phyloP scores from a whole-genome alignment of 2,113 vertebrate genomes.

The Sceloporus undulatus region DNA sequence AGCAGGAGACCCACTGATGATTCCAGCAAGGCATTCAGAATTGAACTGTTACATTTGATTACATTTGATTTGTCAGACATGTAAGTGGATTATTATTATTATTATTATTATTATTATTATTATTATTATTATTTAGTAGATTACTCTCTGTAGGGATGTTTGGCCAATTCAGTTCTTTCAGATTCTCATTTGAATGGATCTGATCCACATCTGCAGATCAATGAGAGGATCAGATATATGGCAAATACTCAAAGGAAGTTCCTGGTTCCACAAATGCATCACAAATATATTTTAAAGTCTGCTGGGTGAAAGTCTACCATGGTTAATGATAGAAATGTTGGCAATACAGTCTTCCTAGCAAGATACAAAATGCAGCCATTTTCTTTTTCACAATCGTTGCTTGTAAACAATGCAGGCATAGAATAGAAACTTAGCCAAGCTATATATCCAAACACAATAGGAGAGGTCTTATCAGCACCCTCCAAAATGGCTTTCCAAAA shows the following conservation, averaged over 20 bases:
- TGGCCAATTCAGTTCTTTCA: not conserved
- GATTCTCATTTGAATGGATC: not conserved
- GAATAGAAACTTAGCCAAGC: not conserved
- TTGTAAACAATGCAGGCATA: not conserved
- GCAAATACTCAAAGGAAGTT: not conserved
- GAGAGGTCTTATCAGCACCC: constrained; percentile 18
- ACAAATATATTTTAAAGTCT: no score
- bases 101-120: no score
- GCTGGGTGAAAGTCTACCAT: not conserved
- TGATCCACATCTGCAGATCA: not conserved
- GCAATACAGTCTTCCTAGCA: not conserved
- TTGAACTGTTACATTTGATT: no score
- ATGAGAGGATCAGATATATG: not conserved
- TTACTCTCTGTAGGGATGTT: not conserved
- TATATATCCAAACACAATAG: not conserved
- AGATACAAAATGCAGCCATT: not conserved
- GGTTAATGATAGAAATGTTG: not conserved
- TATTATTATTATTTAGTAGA: not conserved
- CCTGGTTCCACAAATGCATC: not conserved
- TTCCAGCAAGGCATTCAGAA: no score
- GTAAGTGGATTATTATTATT: no score
- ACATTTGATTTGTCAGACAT: no score
- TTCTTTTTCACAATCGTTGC: not conserved
- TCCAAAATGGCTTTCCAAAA: constrained; percentile 45
- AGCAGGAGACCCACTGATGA: no score